Evolutionary conservation across 1,140 invertebrate species (phyloP).

Genomic region (Trinorchestia longiramus): DNA sequence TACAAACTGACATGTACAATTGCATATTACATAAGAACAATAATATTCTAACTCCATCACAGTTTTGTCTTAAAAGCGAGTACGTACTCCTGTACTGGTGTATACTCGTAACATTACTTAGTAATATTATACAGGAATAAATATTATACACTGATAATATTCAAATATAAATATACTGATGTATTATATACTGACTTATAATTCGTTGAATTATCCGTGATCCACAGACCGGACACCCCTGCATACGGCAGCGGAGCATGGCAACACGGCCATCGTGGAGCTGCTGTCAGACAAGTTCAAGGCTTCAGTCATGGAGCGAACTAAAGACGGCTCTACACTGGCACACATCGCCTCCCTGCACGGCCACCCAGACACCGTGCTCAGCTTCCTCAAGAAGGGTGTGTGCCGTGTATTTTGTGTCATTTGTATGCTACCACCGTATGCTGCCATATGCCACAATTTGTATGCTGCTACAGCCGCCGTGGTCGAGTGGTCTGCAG

Average conservation of each 20-base stretch:
- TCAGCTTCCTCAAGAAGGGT: slow-evolving; percentile 96
- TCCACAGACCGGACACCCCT: slow-evolving; percentile 90
- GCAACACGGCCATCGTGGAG: slow-evolving; percentile 95
- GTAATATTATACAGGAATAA: too few relatives aligned
- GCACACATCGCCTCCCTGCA: slow-evolving; percentile 98
- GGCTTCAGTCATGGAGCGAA: slow-evolving; percentile 92
- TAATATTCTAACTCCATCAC: too few relatives aligned
- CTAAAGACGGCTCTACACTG: slow-evolving; percentile 96
- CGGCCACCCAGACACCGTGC: slow-evolving; percentile 97
- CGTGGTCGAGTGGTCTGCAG: too few relatives aligned
- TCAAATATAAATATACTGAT: too few relatives aligned
- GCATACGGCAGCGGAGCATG: slow-evolving; percentile 96
- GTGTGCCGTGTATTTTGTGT: not conserved
- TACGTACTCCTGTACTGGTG: too few relatives aligned
- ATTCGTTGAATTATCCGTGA: not conserved
- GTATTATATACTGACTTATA: too few relatives aligned
- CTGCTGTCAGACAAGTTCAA: slow-evolving; percentile 97
- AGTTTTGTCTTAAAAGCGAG: too few relatives aligned
- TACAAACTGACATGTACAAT: too few relatives aligned
- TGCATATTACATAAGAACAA: too few relatives aligned
- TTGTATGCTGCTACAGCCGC: not conserved
- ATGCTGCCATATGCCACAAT: not conserved
- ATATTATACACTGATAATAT: too few relatives aligned
- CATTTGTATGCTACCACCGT: not conserved
- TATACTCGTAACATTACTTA: too few relatives aligned